Base-by-base conservation (phyloP, 2,113 vertebrate species). In the Gallinago media region DNA sequence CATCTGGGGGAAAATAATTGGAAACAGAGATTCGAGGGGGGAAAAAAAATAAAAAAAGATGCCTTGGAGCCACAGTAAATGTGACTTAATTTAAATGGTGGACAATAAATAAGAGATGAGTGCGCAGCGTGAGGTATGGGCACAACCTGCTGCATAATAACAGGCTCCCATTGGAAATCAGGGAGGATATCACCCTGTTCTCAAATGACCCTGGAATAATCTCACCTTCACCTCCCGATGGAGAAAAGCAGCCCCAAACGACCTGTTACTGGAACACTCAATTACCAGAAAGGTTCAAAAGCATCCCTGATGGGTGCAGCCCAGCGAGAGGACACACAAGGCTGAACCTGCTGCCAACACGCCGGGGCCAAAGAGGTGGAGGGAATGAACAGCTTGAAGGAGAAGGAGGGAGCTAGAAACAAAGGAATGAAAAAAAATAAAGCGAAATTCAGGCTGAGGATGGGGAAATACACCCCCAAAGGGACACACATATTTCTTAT, bases 81-180 rank as follows among this genome's bases (percentile, higher is more conserved):
- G 93, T 32, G 92, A 55, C 88, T 94, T 92, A 3, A 75, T 94
- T 93, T 76, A 73, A 92, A 85, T 8, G 55, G 82, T 80, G 89
- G 96, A 85, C 78, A 95, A 91, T 95, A 96, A 96, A 95, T 93
- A 96, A 93, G 92, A 85, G 0, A 63, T 42, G 92, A 96, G 85
- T 63, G 73, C 92, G 85, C 88, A 50, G 93, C 74, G 23, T n/a
- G 95, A 91, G 84, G 77, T 29, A 38, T 62, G 38, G 47, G 65
- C 34, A 15, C 23, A 75, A 94, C 9, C 38, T n/a, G 74, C 87
- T 92, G 87, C 46, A 31, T 79, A 76, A 91, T 75, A 65, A 91
- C 61, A 75, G 81, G 84, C 80, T 93, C 58, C 40, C 10, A 2
- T 23, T 67, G 85, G 87, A 62, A 56, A 66, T 1, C 36, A 34